Conservation (phyloP, 2,797 vertebrate species). For the Dromococcyx pavoninus region DNA sequence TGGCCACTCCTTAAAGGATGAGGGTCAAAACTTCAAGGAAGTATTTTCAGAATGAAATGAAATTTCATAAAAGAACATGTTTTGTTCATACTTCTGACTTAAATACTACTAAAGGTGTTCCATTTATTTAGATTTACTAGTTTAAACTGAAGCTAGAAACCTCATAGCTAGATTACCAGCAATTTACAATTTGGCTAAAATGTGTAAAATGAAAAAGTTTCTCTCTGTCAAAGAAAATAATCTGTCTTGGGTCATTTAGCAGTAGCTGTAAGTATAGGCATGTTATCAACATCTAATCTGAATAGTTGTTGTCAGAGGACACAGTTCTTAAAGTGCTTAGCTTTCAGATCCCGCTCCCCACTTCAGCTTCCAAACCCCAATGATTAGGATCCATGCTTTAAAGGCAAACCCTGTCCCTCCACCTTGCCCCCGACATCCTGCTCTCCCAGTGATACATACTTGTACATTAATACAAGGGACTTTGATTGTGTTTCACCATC, state of each 20-base stretch:
- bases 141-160: constrained; percentile 33
- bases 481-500: neutral
- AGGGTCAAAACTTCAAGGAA: neutral
- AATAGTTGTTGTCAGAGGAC: constrained; percentile 3
- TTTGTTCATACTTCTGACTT: neutral
- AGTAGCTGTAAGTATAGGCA: constrained; percentile 16
- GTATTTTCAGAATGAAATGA: constrained; percentile 1
- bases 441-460: neutral
- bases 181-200: constrained; percentile 56
- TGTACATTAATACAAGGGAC: accelerated
- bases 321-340: neutral
- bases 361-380: neutral
- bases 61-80: neutral
- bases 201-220: constrained; percentile 32
- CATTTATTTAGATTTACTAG: no score
- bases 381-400: neutral
- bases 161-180: neutral
- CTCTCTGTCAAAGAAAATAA: constrained; percentile 21
- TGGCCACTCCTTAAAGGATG: neutral
- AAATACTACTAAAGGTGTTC: neutral
- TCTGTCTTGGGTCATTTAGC: constrained; percentile 44
- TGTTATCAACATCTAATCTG: constrained; percentile 9
- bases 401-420: neutral
- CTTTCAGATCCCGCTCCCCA: neutral
- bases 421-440: neutral